Base-by-base conservation (phyloP, 30 jellyfish, hydroid and myxozoan species). In the Catostylus mosaicus region DNA sequence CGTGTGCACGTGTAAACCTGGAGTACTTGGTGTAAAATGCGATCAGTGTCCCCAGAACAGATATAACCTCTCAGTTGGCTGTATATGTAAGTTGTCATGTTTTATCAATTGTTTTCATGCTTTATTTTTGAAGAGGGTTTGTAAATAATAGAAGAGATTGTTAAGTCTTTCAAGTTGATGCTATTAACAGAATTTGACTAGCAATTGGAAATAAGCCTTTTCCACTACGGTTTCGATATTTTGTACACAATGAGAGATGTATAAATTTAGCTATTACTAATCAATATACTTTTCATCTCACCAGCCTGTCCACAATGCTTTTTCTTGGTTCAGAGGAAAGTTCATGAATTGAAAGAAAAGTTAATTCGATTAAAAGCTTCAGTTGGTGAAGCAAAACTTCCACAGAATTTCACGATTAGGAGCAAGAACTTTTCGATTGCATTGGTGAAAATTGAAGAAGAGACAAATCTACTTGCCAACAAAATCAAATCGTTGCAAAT, bases 21-120 rank as follows among this genome's bases (percentile, higher is more conserved):
- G 98, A 22, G 98, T 93, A 22, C 96, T 93, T 51, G 98, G 98
- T 37, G 89, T 76, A n/a, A 93, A 93, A 31, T 93, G 98, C 69
- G 98, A 93, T 72, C 90, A 86, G 67, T 93, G 98, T 64, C 98
- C 97, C 0, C 97, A 93, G 66, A 93, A 93, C 52, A 93, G 89
- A 40, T 93, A 74, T 87, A 93, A 93, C 57, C 92, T 93, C 10
- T 87, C 98, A 0, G 90, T 76, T 30, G 98, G 98, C 3, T 93
- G 98, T 69, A 93, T 87, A 1, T 87, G 98, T 93, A 87, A 80
- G 96, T 78, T 16, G 4, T 66, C n/a, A n/a, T n/a, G n/a, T n/a
- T n/a, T n/a, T n/a, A n/a, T n/a, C n/a, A n/a, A n/a, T n/a, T n/a
- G n/a, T n/a, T n/a, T n/a, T n/a, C n/a, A n/a, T n/a, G n/a, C n/a